Evolutionary conservation across 2,797 vertebrate species (phyloP).

Genomic region (Ispidina picta): DNA sequence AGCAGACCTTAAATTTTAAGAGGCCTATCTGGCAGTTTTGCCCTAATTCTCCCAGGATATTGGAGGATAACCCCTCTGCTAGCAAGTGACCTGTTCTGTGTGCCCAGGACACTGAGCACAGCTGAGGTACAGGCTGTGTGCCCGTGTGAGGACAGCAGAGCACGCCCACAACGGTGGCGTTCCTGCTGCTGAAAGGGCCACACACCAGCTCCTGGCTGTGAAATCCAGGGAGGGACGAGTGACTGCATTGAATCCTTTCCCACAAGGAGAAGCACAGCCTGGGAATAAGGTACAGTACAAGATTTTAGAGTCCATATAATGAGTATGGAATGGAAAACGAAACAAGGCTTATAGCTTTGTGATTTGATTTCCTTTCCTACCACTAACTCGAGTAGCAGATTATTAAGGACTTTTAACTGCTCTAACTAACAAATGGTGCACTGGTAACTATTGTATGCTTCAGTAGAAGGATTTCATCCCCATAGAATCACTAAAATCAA

Average conservation of each 20-base stretch:
- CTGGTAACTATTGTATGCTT: background rate
- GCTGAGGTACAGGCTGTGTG: background rate
- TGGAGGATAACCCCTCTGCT: background rate
- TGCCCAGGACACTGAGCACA: background rate
- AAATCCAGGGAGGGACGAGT: background rate
- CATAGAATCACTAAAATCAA: background rate
- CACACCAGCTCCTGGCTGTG: background rate
- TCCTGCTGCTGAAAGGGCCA: fast-evolving
- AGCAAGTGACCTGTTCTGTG: background rate
- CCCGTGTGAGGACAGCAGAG: fast-evolving
- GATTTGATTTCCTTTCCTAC: slow-evolving; percentile 34
- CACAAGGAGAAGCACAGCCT: background rate
- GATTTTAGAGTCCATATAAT: background rate
- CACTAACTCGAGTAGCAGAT: slow-evolving; percentile 15
- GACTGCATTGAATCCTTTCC: background rate
- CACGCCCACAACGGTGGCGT: fast-evolving
- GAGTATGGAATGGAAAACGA: slow-evolving; percentile 14
- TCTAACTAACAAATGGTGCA: background rate
- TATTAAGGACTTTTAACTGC: slow-evolving; percentile 1
- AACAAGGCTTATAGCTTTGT: background rate
- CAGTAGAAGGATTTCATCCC: slow-evolving; percentile 3
- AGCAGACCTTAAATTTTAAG: background rate
- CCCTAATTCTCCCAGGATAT: slow-evolving; percentile 4
- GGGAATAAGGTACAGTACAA: slow-evolving; percentile 11
- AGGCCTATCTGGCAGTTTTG: background rate